Conservation (phyloP, 2,113 vertebrate species). For the Crotalus viridis region DNA sequence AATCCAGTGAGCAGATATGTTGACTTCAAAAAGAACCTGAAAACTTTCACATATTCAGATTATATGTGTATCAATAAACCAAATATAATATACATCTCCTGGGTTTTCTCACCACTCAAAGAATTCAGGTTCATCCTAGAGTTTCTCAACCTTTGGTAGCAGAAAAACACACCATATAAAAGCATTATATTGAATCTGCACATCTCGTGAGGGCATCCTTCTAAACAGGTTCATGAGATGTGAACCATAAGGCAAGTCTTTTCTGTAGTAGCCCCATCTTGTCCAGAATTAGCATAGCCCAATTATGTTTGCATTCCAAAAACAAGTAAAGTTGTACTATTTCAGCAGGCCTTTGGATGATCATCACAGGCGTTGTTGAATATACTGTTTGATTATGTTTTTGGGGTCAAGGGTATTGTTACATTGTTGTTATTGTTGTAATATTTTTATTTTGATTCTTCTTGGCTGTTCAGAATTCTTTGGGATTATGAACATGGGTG, state of each 20-base stretch:
- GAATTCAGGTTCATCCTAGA: not conserved
- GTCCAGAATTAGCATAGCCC: not conserved
- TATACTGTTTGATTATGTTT: not conserved
- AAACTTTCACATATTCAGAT: not conserved
- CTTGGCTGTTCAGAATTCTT: not conserved
- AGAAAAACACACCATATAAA: slow-evolving; percentile 9
- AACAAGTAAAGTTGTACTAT: not conserved
- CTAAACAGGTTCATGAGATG: not conserved
- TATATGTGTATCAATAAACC: not conserved
- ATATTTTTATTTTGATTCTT: not conserved
- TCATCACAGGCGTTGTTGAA: not conserved
- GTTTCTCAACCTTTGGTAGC: not conserved
- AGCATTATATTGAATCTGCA: not conserved
- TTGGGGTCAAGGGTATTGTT: not conserved
- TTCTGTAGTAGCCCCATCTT: not conserved
- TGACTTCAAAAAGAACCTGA: not conserved
- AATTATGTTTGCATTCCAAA: not conserved
- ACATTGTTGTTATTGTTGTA: not conserved
- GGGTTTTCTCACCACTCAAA: not conserved
- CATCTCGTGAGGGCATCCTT: not conserved
- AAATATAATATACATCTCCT: not conserved
- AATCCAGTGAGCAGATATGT: not conserved
- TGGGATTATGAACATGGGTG: not conserved
- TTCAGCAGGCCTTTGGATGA: not conserved
- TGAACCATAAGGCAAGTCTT: not conserved